Conservation (phyloP, 2,113 vertebrate species). For the Urocitellus parryii region DNA sequence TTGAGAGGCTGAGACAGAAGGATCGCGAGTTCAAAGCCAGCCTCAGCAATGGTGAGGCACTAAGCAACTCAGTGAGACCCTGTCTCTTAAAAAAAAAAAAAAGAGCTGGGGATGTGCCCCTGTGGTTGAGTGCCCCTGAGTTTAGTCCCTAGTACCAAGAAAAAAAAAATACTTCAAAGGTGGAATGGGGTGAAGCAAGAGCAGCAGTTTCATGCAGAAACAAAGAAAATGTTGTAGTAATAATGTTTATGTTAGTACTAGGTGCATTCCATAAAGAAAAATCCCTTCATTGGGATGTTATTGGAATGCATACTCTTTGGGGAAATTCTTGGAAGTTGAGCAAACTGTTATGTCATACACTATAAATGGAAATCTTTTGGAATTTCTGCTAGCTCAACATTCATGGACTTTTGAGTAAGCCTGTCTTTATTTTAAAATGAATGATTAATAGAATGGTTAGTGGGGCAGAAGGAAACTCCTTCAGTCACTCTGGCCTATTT, state of each 20-base stretch:
- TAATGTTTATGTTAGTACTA: constrained; percentile 42
- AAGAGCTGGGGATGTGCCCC: too few relatives aligned
- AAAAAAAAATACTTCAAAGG: background rate
- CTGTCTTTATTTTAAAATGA: constrained; percentile 18
- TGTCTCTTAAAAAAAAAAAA: too few relatives aligned
- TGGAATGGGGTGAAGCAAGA: constrained; percentile 50
- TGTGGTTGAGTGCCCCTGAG: too few relatives aligned
- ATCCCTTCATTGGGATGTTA: background rate
- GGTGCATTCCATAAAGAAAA: constrained; percentile 40
- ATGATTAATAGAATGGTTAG: constrained; percentile 20
- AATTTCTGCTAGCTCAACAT: background rate
- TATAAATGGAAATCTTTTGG: background rate
- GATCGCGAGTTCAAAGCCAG: too few relatives aligned
- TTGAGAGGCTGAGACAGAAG: too few relatives aligned
- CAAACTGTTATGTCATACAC: background rate
- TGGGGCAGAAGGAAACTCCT: background rate
- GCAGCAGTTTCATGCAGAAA: constrained; percentile 50
- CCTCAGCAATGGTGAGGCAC: too few relatives aligned
- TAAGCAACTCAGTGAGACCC: too few relatives aligned
- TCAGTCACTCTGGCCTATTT: background rate
- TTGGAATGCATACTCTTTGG: constrained; percentile 21
- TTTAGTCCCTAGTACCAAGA: background rate
- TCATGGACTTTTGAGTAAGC: constrained; percentile 59
- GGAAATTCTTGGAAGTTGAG: constrained; percentile 40
- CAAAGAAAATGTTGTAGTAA: background rate